These are phyloP conservation scores for Danaus chrysippus DNA, from an alignment of 2,888 invertebrate species.

Conservation along the genomic window DNA sequence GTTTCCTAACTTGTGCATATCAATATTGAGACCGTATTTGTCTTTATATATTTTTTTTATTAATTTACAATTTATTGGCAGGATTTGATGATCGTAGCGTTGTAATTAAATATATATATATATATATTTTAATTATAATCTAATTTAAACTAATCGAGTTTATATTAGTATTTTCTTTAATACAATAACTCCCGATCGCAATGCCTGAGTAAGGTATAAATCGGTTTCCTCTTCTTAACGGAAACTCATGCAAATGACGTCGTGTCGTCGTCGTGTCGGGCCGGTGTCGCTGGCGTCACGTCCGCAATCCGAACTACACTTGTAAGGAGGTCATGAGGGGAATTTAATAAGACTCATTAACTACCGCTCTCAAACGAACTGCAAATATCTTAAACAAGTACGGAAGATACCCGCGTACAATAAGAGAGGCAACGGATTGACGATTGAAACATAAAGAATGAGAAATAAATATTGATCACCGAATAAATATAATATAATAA, in stretches of 20 bases:
- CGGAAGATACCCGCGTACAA: too few species aligned
- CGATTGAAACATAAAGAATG: too few species aligned
- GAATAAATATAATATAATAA: too few species aligned
- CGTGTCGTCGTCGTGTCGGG: slow-evolving; percentile 41
- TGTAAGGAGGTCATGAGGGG: slow-evolving; percentile 15
- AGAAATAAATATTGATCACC: too few species aligned
- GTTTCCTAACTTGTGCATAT: too few species aligned
- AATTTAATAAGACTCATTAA: not conserved
- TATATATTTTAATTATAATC: not conserved
- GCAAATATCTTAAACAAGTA: not conserved
- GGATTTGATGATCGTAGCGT: too few species aligned
- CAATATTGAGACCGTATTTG: too few species aligned
- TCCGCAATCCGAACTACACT: slow-evolving; percentile 19
- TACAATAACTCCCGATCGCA: slow-evolving; percentile 15
- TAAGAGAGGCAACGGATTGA: too few species aligned
- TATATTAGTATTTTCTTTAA: not conserved
- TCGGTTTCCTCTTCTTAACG: slow-evolving; percentile 46
- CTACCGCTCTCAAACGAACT: not conserved
- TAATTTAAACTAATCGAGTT: not conserved
- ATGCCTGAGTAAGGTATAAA: slow-evolving; percentile 14
- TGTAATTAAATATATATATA: too few species aligned
- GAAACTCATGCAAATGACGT: slow-evolving; percentile 56
- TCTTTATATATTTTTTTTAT: too few species aligned
- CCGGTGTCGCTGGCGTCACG: slow-evolving; percentile 26
- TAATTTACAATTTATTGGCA: too few species aligned